phyloP scores from a whole-genome alignment of 92 coral and sea anemone genomes.

The Phymanthus crucifer region DNA sequence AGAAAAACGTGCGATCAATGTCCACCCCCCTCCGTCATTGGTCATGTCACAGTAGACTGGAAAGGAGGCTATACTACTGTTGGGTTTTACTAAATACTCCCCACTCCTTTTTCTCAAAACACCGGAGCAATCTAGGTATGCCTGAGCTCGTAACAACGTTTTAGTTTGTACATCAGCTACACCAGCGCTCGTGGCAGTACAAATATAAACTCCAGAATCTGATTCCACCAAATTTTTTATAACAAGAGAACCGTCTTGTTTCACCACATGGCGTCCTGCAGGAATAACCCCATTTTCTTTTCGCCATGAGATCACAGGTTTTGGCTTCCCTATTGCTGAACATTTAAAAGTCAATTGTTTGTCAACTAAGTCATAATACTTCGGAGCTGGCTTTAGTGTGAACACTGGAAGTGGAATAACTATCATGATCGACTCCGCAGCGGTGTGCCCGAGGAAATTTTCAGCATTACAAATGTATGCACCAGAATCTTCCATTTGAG shows the following conservation, averaged over 20 bases:
- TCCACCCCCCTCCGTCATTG: conserved; percentile 38
- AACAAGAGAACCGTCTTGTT: conserved; percentile 1
- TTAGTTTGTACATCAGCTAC: not conserved
- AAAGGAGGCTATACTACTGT: conserved; percentile 15
- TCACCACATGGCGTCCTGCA: not conserved
- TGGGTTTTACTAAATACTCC: conserved; percentile 10
- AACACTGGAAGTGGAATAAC: not conserved
- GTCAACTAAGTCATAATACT: not conserved
- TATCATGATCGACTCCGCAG: not conserved
- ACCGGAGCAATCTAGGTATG: no score
- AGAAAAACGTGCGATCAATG: conserved; percentile 24
- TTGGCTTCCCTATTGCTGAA: conserved; percentile 15
- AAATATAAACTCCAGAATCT: conserved; percentile 33
- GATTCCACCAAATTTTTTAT: not conserved
- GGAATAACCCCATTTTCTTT: conserved; percentile 11
- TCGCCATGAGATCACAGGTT: conserved; percentile 8
- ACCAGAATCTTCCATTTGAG: conserved; percentile 14
- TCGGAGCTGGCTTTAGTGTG: not conserved
- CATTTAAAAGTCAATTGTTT: not conserved
- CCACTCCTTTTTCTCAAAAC: not conserved
- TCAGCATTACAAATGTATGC: conserved; percentile 12
- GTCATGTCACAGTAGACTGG: conserved; percentile 42
- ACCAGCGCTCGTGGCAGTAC: conserved; percentile 41
- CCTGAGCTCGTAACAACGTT: not conserved
- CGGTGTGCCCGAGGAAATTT: conserved; percentile 4